These are phyloP conservation scores for Gastrophysa polygoni DNA, from an alignment of 2,888 invertebrate genomes.

Conservation along the genomic window DNA sequence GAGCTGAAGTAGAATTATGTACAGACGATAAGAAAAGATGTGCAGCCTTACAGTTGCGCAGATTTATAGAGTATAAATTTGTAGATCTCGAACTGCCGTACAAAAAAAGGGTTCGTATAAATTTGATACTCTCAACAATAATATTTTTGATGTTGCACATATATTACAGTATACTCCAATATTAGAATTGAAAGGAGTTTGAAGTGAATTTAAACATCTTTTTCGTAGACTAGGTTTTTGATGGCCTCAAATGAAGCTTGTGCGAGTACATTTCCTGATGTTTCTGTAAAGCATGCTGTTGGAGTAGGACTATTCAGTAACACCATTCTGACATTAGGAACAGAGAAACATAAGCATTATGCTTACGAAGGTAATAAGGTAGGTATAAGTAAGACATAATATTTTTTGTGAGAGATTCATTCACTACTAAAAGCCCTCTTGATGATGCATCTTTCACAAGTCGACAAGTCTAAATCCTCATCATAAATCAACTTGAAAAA, in stretches of 20 bases:
- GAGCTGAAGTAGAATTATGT: conserved; percentile 65
- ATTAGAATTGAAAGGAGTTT: too few relatives aligned
- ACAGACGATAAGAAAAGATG: conserved; percentile 76
- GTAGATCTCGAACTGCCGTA: conserved; percentile 69
- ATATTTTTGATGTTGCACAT: too few relatives aligned
- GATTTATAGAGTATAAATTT: conserved; percentile 69
- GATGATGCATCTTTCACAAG: too few relatives aligned
- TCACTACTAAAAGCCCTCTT: too few relatives aligned
- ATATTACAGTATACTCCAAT: too few relatives aligned
- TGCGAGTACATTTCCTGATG: conserved; percentile 71
- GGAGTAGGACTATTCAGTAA: conserved; percentile 78
- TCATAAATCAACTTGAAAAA: too few relatives aligned
- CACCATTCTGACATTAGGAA: conserved; percentile 75
- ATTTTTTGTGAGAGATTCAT: too few relatives aligned
- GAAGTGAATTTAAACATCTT: conserved; percentile 4
- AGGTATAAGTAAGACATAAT: too few relatives aligned
- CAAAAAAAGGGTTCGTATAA: conserved; percentile 64
- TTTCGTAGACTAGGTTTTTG: conserved; percentile 69
- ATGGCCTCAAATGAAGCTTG: conserved; percentile 80
- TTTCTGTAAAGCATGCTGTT: conserved; percentile 79
- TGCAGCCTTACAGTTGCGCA: conserved; percentile 71
- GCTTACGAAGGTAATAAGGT: conserved; percentile 76
- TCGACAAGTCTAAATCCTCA: too few relatives aligned
- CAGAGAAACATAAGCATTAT: conserved; percentile 72
- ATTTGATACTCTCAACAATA: too few relatives aligned